A percentile compares a stretch with the other conserved stretches of the same genome.
phyloP scores from a whole-genome alignment of 2,888 invertebrate genomes.

The Acronicta leporina region DNA sequence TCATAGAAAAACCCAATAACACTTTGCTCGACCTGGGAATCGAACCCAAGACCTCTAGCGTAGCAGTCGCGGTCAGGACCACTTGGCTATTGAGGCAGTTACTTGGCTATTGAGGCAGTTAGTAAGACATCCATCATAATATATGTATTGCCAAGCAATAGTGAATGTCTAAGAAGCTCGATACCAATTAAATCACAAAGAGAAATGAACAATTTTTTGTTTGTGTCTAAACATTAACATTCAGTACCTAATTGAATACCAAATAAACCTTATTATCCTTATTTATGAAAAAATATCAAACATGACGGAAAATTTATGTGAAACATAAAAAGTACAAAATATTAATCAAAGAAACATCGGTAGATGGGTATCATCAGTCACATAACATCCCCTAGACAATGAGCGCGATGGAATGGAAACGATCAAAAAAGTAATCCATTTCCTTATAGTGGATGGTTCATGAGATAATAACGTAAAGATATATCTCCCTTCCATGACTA shows the following conservation, averaged over 20 bases:
- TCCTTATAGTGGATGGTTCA: slow-evolving; percentile 67
- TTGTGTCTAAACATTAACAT: slow-evolving; percentile 3
- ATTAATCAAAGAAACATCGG: slow-evolving; percentile 66
- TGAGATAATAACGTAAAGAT: slow-evolving; percentile 63
- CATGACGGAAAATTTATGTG: slow-evolving; percentile 21
- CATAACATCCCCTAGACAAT: slow-evolving; percentile 73
- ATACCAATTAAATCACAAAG: background rate
- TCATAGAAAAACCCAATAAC: no score
- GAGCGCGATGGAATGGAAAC: slow-evolving; percentile 77
- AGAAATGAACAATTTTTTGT: no score
- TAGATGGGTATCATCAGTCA: slow-evolving; percentile 73
- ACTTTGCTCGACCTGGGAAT: no score
- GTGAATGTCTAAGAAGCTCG: no score
- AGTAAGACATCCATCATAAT: no score
- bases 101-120: no score
- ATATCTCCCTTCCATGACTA: slow-evolving; percentile 55
- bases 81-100: no score
- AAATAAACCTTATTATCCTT: background rate
- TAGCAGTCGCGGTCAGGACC: no score
- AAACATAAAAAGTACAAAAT: slow-evolving; percentile 46
- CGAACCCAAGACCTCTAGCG: no score
- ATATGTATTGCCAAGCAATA: background rate
- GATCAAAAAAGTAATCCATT: slow-evolving; percentile 83
- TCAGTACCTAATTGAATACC: slow-evolving; percentile 1
- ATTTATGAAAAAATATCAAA: slow-evolving; percentile 19